Conservation (phyloP, 2,113 vertebrate genomes). For the Brachypodius melanocephalos region DNA sequence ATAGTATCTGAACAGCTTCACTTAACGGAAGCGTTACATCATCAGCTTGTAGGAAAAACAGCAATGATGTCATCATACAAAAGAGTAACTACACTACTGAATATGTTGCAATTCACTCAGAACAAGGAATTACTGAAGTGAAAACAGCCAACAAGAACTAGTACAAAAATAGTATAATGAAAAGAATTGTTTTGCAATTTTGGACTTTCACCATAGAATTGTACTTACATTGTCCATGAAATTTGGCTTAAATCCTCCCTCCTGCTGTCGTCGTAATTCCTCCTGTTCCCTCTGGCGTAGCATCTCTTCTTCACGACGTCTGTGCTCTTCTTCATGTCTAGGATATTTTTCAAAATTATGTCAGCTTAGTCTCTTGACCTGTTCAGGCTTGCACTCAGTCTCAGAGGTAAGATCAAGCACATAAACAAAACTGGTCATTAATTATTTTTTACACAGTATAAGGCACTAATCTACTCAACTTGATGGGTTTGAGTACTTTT, state of each 20-base stretch:
- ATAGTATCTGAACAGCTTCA: not conserved
- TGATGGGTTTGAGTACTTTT: not conserved
- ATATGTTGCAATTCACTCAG: not conserved
- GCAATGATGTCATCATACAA: not conserved
- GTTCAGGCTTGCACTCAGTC: not conserved
- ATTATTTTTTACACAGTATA: not conserved
- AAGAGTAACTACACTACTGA: not conserved
- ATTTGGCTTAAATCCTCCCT: slow-evolving; percentile 87
- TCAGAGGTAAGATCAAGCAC: not conserved
- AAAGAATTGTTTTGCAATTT: not conserved
- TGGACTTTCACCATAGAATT: not conserved
- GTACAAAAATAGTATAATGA: not conserved
- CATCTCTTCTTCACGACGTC: slow-evolving; percentile 93
- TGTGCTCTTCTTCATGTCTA: slow-evolving; percentile 90
- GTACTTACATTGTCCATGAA: slow-evolving; percentile 93
- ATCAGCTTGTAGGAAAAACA: not conserved
- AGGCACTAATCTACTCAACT: not conserved
- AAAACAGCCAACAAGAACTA: not conserved
- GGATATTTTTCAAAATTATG: not conserved
- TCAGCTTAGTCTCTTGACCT: not conserved
- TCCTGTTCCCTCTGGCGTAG: slow-evolving; percentile 93
- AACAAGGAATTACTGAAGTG: not conserved
- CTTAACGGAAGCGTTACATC: not conserved
- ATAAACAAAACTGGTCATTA: not conserved
- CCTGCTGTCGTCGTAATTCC: slow-evolving; percentile 86